phyloP scores from a whole-genome alignment of 2,113 vertebrate species.

The Hydrolagus affinis region DNA sequence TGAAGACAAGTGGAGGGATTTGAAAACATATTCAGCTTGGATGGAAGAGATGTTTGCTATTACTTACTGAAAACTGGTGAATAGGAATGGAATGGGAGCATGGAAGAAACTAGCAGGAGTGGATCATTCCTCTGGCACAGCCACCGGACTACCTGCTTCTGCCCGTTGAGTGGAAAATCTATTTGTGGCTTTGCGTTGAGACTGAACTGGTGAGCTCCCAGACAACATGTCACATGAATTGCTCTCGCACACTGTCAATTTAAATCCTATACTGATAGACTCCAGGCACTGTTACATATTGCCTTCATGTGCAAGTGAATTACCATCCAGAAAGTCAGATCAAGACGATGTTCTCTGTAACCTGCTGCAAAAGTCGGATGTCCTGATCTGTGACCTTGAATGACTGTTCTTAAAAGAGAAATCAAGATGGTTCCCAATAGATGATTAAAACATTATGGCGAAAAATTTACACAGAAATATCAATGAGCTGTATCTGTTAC shows the following conservation, averaged over 20 bases:
- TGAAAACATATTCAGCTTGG: no score
- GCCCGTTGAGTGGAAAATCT: not conserved
- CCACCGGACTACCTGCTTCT: not conserved
- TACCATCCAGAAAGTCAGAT: no score
- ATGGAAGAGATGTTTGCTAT: no score
- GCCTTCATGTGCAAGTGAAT: not conserved
- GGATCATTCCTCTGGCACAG: not conserved
- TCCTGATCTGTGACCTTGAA: no score
- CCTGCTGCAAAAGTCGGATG: no score
- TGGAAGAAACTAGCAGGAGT: not conserved
- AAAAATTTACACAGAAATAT: no score
- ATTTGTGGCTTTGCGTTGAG: not conserved
- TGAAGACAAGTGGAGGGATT: no score
- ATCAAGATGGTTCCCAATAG: no score
- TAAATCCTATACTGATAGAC: not conserved
- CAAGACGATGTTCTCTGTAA: no score
- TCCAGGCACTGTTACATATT: not conserved
- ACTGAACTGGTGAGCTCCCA: not conserved
- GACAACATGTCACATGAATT: not conserved
- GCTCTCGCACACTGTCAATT: not conserved
- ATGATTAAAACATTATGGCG: no score
- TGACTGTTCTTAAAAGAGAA: no score
- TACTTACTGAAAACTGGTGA: not conserved
- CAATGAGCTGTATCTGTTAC: no score
- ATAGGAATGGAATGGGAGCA: not conserved